A percentile compares a stretch with the other conserved stretches of the same genome.
phyloP scores from a whole-genome alignment of 2,888 invertebrate species.

The Holacanthella duospinosa region DNA sequence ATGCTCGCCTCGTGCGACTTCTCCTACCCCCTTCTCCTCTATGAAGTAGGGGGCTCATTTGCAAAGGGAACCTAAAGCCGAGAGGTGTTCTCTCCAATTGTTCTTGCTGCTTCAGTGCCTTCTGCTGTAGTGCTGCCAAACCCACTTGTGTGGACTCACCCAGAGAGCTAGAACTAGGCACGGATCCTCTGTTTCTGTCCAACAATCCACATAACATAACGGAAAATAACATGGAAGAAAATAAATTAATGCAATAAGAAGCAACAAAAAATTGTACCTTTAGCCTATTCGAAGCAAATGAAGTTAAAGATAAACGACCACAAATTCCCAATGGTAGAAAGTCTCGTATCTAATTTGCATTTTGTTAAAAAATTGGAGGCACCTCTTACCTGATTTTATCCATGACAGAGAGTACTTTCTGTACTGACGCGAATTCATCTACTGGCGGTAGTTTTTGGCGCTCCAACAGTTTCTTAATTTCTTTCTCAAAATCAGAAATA shows the following conservation, averaged over 20 bases:
- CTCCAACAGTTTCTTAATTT: constrained; percentile 65
- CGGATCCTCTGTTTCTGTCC: constrained; percentile 20
- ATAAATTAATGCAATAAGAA: constrained; percentile 2
- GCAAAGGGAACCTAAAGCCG: constrained; percentile 35
- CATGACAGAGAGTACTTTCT: constrained; percentile 36
- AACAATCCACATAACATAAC: background rate
- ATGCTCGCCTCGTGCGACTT: constrained; percentile 23
- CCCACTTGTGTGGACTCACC: constrained; percentile 49
- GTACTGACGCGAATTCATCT: constrained; percentile 36
- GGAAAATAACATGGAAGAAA: background rate
- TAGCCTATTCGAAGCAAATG: too few relatives aligned
- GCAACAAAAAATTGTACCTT: background rate
- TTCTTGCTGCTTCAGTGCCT: constrained; percentile 53
- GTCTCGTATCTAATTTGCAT: too few relatives aligned
- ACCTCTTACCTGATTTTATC: constrained; percentile 32
- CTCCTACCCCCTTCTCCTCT: constrained; percentile 14
- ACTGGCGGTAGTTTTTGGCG: constrained; percentile 51
- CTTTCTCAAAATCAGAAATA: constrained; percentile 58
- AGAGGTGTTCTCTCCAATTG: constrained; percentile 39
- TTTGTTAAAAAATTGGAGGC: background rate
- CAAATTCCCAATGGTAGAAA: too few relatives aligned
- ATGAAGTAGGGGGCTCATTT: constrained; percentile 31
- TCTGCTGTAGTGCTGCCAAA: constrained; percentile 64
- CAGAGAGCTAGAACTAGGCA: constrained; percentile 3
- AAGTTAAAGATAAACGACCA: too few relatives aligned